These are phyloP conservation scores for Crocodylus rhombifer DNA, from an alignment of 2,797 vertebrate genomes.

Conservation along the genomic window DNA sequence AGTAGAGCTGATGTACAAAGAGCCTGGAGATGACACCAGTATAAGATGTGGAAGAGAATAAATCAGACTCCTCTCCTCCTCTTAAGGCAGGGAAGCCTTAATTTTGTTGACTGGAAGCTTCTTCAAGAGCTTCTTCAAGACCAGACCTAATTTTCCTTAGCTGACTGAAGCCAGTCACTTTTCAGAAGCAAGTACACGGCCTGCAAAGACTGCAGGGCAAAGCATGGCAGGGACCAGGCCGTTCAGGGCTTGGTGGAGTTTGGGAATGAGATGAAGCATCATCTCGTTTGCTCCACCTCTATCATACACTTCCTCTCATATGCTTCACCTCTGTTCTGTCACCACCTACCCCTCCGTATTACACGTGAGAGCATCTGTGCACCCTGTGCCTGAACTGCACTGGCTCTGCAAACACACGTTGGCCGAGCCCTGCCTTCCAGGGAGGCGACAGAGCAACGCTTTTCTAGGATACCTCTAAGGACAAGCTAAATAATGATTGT, in stretches of 20 bases:
- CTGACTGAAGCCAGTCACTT: background rate
- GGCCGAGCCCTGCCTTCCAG: background rate
- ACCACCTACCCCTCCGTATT: background rate
- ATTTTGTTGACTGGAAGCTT: background rate
- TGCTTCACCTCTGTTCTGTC: too few species aligned
- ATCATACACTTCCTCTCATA: too few species aligned
- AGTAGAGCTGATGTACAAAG: background rate
- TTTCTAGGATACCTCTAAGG: too few species aligned
- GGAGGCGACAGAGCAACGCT: background rate
- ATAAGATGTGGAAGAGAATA: background rate
- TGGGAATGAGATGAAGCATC: background rate
- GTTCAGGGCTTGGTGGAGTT: background rate
- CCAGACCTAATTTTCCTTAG: background rate
- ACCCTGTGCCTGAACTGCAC: background rate
- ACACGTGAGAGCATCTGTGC: background rate
- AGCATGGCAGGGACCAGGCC: background rate
- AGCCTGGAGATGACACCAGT: background rate
- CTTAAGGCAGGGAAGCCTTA: background rate
- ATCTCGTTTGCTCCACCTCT: too few species aligned
- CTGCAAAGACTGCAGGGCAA: background rate
- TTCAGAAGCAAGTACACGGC: background rate
- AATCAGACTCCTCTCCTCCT: background rate
- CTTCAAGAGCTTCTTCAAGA: background rate
- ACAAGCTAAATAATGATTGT: too few species aligned
- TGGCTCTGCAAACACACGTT: background rate